Evolutionary conservation across 1,140 invertebrate species (phyloP), one percentile per base, ranked within the genome.

Genomic region (Metaphire vulgaris): DNA sequence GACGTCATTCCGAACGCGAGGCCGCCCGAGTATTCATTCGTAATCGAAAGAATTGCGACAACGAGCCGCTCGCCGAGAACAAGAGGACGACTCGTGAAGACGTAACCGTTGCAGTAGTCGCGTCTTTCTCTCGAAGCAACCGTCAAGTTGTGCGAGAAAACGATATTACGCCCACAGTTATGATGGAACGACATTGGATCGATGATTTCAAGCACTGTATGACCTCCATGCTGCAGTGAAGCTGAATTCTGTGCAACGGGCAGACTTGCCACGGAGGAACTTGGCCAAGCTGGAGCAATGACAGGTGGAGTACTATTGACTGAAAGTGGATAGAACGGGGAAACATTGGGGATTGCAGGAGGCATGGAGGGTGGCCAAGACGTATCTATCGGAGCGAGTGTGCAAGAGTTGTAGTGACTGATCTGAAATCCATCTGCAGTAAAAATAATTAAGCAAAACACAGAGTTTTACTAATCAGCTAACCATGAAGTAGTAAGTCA

Each of bases 1-100:
- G 93, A 93, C 1, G 95, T 97, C 31, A 97, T 85, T 0, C 95
- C 95, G 30, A 97, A 89, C 0, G 93, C 92, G 41, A 56, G 41
- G 6, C 41, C 41, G 6, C 41, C 41, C 6, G 41, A 56, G 21
- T 56, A 56, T 12, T 56, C 41, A 56, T 56, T 6, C 41, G 41
- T 56, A 6, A 56, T 21, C 6, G 6, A 6, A 6, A 12, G 41
- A 12, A 97, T 83, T 12, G 92, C 91, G 1, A 96, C 90, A 14
- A 94, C 91, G 69, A 96, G 86, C 65, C 91, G 90, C 84, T 96
- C 93, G 2, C 92, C 92, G 15, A 92, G 89, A 33, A 90, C 87
- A 81, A 97, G 87, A 6, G 94, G 93, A 15, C 92, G 86, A 2
- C 90, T 89, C 1, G 93, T 93, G 82, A 97, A 96, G 0, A 95